phyloP scores from a whole-genome alignment of 2,797 vertebrate species.

The Rhinatrema bivittatum region DNA sequence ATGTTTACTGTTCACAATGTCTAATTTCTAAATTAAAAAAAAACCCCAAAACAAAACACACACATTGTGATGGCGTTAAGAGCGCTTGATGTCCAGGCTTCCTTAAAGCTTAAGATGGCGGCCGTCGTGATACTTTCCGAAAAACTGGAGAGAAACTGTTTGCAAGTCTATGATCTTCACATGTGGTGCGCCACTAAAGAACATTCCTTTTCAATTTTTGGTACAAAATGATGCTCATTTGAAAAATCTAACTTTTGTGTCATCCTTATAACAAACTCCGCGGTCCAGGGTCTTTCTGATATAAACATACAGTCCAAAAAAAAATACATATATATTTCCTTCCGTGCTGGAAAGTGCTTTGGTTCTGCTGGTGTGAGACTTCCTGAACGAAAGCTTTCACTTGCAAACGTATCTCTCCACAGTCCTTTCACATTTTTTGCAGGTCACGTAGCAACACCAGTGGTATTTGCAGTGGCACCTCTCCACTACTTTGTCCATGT shows the following conservation, averaged over 20 bases:
- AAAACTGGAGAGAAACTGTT: too few relatives aligned
- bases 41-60: too few relatives aligned
- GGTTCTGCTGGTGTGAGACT: background rate
- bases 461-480: slow-evolving; percentile 97
- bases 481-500: slow-evolving; percentile 90
- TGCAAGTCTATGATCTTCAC: too few relatives aligned
- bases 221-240: too few relatives aligned
- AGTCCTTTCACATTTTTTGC: slow-evolving; percentile 87
- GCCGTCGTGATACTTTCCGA: too few relatives aligned
- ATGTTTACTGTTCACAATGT: too few relatives aligned
- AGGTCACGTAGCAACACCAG: slow-evolving; percentile 99
- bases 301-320: background rate
- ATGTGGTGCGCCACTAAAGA: too few relatives aligned
- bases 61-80: slow-evolving; percentile 5
- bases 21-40: background rate
- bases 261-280: background rate
- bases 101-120: accelerated
- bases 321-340: background rate
- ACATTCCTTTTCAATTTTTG: too few relatives aligned
- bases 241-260: background rate
- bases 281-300: slow-evolving; percentile 13
- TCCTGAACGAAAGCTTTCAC: slow-evolving; percentile 40
- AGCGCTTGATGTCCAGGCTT: background rate
- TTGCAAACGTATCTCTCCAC: slow-evolving; percentile 97
- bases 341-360: slow-evolving; percentile 6